Conservation (phyloP, 2,113 vertebrate species). For the Myanophis thanlyinensis region DNA sequence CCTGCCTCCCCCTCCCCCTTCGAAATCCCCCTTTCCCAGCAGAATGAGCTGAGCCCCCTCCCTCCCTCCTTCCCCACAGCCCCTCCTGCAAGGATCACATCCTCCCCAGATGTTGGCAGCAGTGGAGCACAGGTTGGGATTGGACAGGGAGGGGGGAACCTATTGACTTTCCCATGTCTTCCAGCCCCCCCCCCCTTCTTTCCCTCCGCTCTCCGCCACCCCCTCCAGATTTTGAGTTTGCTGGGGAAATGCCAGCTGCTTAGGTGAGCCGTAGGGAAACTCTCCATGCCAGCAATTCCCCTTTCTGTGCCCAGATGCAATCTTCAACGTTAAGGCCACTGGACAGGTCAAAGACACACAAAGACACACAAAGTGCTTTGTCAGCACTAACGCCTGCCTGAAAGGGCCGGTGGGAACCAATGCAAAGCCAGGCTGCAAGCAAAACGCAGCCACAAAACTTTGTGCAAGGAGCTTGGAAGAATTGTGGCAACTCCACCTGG, state of each 20-base stretch:
- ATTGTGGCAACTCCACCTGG: not conserved
- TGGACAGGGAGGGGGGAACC: no score
- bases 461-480: not conserved
- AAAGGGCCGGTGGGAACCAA: not conserved
- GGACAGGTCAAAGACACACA: not conserved
- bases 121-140: no score
- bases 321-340: not conserved
- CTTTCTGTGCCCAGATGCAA: not conserved
- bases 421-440: not conserved
- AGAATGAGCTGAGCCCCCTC: no score
- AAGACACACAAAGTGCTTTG: no score
- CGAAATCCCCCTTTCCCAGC: no score
- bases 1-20: no score
- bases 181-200: not conserved
- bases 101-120: no score
- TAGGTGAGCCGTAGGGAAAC: fast-evolving
- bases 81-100: no score
- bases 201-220: not conserved
- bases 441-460: not conserved
- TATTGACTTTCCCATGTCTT: not conserved
- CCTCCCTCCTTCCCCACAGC: no score
- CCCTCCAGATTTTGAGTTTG: not conserved
- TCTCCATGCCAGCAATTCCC: not conserved
- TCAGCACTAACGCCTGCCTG: not conserved
- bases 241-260: not conserved